These are phyloP conservation scores for Aplysina aerophoba DNA, from an alignment of 37 sponge, comb jelly and placozoan species.

Conservation along the genomic window DNA sequence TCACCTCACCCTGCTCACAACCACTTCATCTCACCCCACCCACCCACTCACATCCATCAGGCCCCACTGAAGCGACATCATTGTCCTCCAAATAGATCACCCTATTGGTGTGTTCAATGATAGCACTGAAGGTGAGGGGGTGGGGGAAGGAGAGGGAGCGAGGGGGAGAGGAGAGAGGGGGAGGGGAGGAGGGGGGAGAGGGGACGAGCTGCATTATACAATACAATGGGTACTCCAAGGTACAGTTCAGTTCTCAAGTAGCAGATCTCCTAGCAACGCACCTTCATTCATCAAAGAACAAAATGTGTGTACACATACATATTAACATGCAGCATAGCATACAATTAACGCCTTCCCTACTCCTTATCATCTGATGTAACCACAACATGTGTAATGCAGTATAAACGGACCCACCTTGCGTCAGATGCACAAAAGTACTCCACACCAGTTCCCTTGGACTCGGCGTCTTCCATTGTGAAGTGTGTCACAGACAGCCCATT, in stretches of 20 bases:
- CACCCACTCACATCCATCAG: constrained; percentile 80
- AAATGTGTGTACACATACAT: constrained; percentile 16
- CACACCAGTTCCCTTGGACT: constrained; percentile 42
- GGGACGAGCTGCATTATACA: neutral
- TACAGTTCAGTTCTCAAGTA: too few relatives aligned
- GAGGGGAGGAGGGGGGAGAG: neutral
- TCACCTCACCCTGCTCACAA: neutral
- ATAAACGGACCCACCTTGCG: constrained; percentile 81
- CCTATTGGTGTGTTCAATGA: constrained; percentile 97
- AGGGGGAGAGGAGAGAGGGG: neutral
- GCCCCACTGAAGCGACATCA: constrained; percentile 92
- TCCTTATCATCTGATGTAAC: too few relatives aligned
- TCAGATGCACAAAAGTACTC: constrained; percentile 99
- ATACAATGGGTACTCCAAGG: neutral
- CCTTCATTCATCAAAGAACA: too few relatives aligned
- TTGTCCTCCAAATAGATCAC: constrained; percentile 98
- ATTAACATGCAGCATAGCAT: neutral
- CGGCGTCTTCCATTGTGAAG: constrained; percentile 65
- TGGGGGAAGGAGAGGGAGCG: neutral
- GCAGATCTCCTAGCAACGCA: too few relatives aligned
- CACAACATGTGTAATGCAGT: too few relatives aligned
- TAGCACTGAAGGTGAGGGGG: constrained; percentile 67
- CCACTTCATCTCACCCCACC: neutral
- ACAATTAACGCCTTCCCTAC: too few relatives aligned
- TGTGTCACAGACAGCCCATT: constrained; percentile 19